Conservation (phyloP, 2,113 vertebrate species). For the Turnix velox region DNA sequence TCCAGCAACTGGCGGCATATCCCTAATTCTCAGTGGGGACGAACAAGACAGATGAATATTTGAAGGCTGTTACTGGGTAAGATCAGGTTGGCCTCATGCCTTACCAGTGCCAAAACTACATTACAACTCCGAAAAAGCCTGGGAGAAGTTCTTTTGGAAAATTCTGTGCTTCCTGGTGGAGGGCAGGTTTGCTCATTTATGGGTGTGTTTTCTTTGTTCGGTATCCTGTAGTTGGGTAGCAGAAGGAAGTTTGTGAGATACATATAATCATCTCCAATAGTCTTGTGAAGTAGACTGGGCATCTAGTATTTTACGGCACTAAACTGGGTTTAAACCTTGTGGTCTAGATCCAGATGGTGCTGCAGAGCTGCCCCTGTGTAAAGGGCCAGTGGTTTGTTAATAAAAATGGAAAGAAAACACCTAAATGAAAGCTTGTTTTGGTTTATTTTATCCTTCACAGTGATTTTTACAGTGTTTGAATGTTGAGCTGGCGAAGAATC, state of each 20-base stretch:
- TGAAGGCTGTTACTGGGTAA: background rate
- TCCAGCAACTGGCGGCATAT: background rate
- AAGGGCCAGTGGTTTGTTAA: background rate
- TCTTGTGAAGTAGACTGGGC: background rate
- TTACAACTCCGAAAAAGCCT: background rate
- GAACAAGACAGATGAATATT: background rate
- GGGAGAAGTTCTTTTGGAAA: background rate
- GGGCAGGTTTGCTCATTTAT: background rate
- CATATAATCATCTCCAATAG: background rate
- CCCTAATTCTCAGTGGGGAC: background rate
- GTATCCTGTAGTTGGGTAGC: background rate
- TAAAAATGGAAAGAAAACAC: background rate
- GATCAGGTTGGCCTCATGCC: background rate
- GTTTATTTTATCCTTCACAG: background rate
- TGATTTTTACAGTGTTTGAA: background rate
- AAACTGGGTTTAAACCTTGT: background rate
- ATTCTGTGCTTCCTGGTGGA: background rate
- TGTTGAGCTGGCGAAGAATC: background rate
- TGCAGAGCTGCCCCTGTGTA: background rate
- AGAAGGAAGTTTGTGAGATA: background rate
- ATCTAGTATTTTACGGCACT: background rate
- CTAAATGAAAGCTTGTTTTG: background rate
- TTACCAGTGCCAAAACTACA: background rate
- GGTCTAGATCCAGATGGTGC: accelerated
- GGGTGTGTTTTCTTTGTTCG: background rate